Evolutionary conservation across 2,113 vertebrate genomes (phyloP), one percentile per base, ranked within the genome.

Genomic region (Odontesthes bonariensis): DNA sequence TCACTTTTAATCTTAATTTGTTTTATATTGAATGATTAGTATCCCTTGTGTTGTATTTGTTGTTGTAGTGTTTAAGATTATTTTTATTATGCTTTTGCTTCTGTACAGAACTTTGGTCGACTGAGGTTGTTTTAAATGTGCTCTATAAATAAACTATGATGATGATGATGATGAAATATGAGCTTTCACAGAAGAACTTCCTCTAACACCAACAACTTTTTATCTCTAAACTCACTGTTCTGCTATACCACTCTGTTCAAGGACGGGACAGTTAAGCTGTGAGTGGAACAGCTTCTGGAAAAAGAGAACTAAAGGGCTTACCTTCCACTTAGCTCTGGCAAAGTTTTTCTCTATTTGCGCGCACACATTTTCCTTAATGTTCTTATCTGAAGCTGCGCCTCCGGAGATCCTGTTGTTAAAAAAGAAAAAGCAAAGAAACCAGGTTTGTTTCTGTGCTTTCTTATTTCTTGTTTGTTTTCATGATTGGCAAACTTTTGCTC

Each of bases 271-370:
- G 49, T 40, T 40, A 7, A 59, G 47, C 49, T 38, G 6, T 11
- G 32, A 8, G 17, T 32, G 10, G 32, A 67, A 8, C 53, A 46
- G 12, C 11, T 57, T 27, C 40, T 12, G 7, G 52, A 38, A 55
- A 51, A 19, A 57, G 49, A 67, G 51, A 75, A 80, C 35, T 74
- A 20, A 44, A 54, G 31, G 31, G 2, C 87, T 79, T 91, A 98
- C 98, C 98, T 99, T 99, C 97, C 98, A 99, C 81, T 99, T 99
- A 72, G 98, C 98, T 90, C 97, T 94, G 71, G 98, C 98, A 12
- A 99, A 99, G 90, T 99, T 99, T 93, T 99, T 99, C 92, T 99
- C 98, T 74, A 99, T 99, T 88, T 99, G 98, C 71, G 97, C 98
- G 2, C 97, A 99, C 40, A 99, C 97, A 0, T 97, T 96, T 40